phyloP scores from a whole-genome alignment of 2,888 invertebrate species.

The Trichacis sp. region DNA sequence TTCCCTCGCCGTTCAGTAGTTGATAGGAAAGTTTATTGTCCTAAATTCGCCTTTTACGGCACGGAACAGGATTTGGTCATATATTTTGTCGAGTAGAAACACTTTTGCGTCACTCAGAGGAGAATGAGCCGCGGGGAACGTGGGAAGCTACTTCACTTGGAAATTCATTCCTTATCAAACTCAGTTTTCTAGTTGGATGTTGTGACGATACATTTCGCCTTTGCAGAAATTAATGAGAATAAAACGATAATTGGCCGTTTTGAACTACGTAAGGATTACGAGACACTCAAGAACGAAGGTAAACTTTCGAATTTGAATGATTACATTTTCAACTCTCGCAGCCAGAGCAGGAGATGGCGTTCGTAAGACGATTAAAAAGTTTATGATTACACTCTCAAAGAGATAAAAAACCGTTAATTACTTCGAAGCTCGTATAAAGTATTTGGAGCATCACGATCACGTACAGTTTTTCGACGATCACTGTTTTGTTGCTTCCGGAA shows the following conservation, averaged over 20 bases:
- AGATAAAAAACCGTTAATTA: conserved; percentile 8
- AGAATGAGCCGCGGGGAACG: neutral
- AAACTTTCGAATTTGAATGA: neutral
- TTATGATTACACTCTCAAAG: conserved; percentile 8
- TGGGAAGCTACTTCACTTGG: neutral
- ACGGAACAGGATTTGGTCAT: neutral
- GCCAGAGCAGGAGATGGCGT: conserved; percentile 4
- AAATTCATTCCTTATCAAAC: too few species aligned
- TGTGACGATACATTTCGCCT: too few species aligned
- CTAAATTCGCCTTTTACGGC: conserved; percentile 3
- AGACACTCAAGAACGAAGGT: neutral
- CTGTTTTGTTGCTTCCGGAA: neutral
- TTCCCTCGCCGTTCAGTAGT: neutral
- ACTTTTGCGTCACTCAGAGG: neutral
- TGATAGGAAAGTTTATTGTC: conserved; percentile 7
- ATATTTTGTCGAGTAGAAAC: neutral
- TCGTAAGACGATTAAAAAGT: conserved; percentile 6
- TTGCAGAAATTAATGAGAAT: too few species aligned
- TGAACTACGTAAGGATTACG: too few species aligned
- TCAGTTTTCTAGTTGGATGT: too few species aligned
- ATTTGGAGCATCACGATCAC: neutral
- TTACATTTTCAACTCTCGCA: neutral
- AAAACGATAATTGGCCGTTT: too few species aligned
- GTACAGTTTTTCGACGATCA: neutral
- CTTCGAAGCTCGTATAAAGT: neutral